Evolutionary conservation across 2,113 vertebrate species (phyloP), one percentile per base, ranked within the genome.

Genomic region (Leuciscus idus): DNA sequence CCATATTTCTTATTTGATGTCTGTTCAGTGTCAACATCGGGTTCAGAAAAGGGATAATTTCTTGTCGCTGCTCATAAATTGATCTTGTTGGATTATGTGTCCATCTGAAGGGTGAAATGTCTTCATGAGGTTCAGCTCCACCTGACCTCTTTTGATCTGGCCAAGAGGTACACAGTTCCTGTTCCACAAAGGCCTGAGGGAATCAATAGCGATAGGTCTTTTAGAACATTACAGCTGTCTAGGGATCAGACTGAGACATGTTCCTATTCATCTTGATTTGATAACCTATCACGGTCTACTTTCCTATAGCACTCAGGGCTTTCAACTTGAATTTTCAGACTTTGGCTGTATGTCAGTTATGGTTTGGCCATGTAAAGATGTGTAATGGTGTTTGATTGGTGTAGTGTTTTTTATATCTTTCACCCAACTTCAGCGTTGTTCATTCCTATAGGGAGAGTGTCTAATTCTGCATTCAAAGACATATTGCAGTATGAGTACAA

Each of bases 181-280:
- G 50, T 33, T 55, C 17, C 75, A 77, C 26, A 77, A 77, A 77
- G 2, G 75, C 75, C 75, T 50, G 46, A 52, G 48, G 75, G 75
- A 77, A 77, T 77, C 48, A 2, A 77, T 77, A 77, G 48, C 9
- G 33, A 77, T 77, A 33, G 15, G 28, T 77, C 17, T 77, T 77
- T 55, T 52, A 55, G 50, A 77, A 52, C 50, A 77, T 55, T 77
- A 55, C 48, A 33, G n/a, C 75, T 77, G 48, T 77, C 75, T 28
- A 52, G 75, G 48, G 75, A 77, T 77, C 26, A 55, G 74, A 55
- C 48, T 76, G 74, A 77, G 75, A 77, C 75, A 55, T 77, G 50
- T 55, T 48, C 43, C 72, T 75, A 55, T 77, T 33, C 48, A 77
- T 77, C 28, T 77, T 77, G 75, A 55, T 77, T 43, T 50, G 43